Evolutionary conservation across 2,797 vertebrate genomes (phyloP).

Genomic region (Anguilla anguilla): DNA sequence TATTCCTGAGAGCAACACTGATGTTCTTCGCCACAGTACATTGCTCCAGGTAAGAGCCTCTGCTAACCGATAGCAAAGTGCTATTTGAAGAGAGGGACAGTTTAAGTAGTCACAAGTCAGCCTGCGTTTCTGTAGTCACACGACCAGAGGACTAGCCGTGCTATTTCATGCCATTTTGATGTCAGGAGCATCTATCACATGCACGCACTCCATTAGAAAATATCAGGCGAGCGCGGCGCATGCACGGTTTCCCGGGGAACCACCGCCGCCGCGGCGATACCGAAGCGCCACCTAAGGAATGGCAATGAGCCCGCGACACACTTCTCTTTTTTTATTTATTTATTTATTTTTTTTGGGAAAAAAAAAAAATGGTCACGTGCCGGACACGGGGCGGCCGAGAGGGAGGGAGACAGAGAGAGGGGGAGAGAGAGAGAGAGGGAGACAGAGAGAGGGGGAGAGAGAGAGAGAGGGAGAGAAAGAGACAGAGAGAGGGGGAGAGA

Average conservation of each 20-base stretch:
- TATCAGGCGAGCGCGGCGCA: not conserved
- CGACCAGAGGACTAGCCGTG: not conserved
- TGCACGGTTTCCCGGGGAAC: slow-evolving; percentile 22
- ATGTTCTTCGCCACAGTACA: not conserved
- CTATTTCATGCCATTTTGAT: not conserved
- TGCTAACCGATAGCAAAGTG: not conserved
- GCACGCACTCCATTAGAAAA: not conserved
- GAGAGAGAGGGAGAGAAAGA: too few relatives aligned
- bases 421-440: too few relatives aligned
- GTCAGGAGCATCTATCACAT: not conserved
- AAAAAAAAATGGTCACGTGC: not conserved
- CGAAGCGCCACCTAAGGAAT: slow-evolving; percentile 1
- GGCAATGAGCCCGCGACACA: slow-evolving; percentile 27
- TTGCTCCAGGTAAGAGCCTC: not conserved
- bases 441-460: too few relatives aligned
- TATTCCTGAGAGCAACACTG: not conserved
- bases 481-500: too few relatives aligned
- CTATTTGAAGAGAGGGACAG: not conserved
- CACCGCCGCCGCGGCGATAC: not conserved
- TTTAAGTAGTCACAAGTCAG: not conserved
- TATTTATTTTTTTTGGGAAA: not conserved
- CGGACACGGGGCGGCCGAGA: not conserved
- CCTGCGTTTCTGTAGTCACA: not conserved
- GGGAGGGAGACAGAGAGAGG: not conserved
- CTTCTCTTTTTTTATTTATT: not conserved